These are phyloP conservation scores for Brienomyrus brachyistius DNA, from an alignment of 2,113 vertebrate genomes.

Conservation along the genomic window DNA sequence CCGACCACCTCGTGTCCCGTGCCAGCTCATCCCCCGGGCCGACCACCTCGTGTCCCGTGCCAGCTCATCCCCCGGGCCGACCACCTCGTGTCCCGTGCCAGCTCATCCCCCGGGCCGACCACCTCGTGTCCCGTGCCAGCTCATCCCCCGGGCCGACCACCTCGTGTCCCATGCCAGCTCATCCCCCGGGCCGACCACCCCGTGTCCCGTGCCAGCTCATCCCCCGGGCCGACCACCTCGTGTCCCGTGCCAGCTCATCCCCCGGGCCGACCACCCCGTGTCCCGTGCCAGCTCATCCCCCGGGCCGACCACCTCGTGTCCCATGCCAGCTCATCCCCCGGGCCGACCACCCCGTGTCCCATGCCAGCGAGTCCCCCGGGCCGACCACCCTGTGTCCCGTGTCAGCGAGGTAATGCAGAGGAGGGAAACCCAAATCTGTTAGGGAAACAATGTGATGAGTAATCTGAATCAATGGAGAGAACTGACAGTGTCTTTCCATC, in stretches of 20 bases:
- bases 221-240: no score
- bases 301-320: background rate
- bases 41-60: background rate
- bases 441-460: conserved; percentile 43
- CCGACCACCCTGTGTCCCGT: background rate
- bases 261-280: background rate
- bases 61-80: background rate
- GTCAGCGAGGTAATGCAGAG: background rate
- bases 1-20: no score
- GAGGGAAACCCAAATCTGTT: conserved; percentile 36
- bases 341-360: background rate
- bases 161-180: background rate
- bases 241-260: background rate
- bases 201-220: no score
- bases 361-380: no score
- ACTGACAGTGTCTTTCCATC: conserved; percentile 26
- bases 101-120: background rate
- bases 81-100: background rate
- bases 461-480: conserved; percentile 47
- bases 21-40: background rate
- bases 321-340: background rate
- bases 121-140: background rate
- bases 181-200: background rate
- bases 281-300: background rate
- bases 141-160: background rate